phyloP scores from a whole-genome alignment of 2,888 invertebrate species.

The Chloroclystis v-ata region DNA sequence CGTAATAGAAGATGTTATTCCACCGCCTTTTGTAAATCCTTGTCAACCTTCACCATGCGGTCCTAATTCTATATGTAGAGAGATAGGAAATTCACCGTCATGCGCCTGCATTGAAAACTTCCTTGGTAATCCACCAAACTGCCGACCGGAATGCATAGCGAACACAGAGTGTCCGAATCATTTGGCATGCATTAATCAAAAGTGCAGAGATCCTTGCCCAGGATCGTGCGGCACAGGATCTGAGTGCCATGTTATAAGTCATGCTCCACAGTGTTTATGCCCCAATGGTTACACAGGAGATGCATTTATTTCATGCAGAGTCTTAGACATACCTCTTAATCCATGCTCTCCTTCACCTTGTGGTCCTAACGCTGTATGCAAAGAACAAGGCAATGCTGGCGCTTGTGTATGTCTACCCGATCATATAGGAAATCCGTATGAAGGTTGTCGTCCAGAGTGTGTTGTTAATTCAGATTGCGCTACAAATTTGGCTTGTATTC shows the following conservation, averaged over 20 bases:
- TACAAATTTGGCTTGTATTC: slow-evolving; percentile 83
- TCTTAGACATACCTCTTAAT: slow-evolving; percentile 66
- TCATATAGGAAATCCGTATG: slow-evolving; percentile 86
- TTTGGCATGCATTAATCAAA: slow-evolving; percentile 84
- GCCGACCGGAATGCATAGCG: slow-evolving; percentile 84
- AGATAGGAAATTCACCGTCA: slow-evolving; percentile 80
- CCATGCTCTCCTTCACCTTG: slow-evolving; percentile 85
- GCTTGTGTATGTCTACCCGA: slow-evolving; percentile 83
- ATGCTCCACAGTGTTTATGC: slow-evolving; percentile 86
- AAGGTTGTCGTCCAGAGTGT: slow-evolving; percentile 87
- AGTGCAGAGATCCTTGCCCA: slow-evolving; percentile 86
- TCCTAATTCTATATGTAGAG: slow-evolving; percentile 81
- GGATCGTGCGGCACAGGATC: slow-evolving; percentile 85
- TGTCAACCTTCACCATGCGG: slow-evolving; percentile 89
- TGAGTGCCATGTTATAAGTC: slow-evolving; percentile 84
- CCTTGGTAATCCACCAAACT: slow-evolving; percentile 83
- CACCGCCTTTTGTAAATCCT: slow-evolving; percentile 64
- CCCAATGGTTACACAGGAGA: slow-evolving; percentile 80
- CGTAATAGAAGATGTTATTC: slow-evolving; percentile 62
- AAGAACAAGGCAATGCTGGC: slow-evolving; percentile 82
- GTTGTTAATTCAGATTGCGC: slow-evolving; percentile 85
- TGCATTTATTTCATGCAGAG: slow-evolving; percentile 78
- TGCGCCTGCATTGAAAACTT: slow-evolving; percentile 85
- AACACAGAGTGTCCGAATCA: slow-evolving; percentile 85
- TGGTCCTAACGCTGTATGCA: slow-evolving; percentile 85